Conservation (phyloP, 2,113 vertebrate species). For the Theristicus caerulescens region DNA sequence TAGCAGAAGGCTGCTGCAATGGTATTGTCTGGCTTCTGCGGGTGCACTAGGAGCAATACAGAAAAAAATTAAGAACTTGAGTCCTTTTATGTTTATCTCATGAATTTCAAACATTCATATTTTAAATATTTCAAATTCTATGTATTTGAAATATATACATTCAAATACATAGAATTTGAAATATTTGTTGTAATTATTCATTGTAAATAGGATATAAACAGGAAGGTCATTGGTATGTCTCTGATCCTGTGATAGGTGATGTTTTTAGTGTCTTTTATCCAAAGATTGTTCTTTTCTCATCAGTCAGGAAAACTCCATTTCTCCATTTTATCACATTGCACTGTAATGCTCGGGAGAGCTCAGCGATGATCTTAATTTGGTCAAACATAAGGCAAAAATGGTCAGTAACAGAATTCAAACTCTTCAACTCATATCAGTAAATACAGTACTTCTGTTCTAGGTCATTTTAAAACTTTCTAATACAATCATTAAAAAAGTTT, state of each 20-base stretch:
- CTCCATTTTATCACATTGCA: background rate
- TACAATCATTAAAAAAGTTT: background rate
- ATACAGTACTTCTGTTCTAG: background rate
- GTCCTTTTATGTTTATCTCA: background rate
- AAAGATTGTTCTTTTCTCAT: background rate
- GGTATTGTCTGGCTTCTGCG: background rate
- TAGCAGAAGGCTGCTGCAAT: background rate
- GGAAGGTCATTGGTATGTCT: background rate
- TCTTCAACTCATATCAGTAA: background rate
- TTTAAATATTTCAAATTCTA: background rate
- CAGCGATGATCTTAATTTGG: background rate
- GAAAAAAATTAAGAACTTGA: background rate
- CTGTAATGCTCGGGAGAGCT: background rate
- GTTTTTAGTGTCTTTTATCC: background rate
- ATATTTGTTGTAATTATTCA: background rate
- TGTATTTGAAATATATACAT: background rate
- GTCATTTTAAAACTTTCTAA: background rate
- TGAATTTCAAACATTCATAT: background rate
- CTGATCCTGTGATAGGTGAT: background rate
- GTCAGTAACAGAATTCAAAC: background rate
- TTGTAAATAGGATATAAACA: background rate
- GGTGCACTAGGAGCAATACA: background rate
- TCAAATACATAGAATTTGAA: background rate
- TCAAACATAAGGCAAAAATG: background rate
- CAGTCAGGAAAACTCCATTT: background rate